Conservation (phyloP, 2,888 invertebrate species). For the Falcaria lacertinaria region DNA sequence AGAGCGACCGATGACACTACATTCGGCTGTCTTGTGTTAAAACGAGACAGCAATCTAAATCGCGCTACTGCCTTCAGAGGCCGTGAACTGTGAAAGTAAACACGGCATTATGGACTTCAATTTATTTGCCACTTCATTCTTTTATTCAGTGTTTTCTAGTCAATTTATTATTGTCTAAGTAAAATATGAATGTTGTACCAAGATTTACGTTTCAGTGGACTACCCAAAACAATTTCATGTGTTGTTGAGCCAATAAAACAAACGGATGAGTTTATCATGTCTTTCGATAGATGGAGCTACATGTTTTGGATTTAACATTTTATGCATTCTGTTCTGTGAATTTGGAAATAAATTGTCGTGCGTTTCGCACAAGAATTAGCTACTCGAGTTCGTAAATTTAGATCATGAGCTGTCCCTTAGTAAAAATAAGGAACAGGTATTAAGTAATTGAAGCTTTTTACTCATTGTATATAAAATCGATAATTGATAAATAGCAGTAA, state of each 20-base stretch:
- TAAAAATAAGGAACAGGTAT: no score
- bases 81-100: constrained; percentile 68
- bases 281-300: constrained; percentile 35
- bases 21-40: constrained; percentile 12
- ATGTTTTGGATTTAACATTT: background rate
- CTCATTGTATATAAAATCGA: no score
- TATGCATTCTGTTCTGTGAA: no score
- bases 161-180: constrained; percentile 6
- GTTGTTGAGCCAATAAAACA: background rate
- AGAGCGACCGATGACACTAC: constrained; percentile 27
- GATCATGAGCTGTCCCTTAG: no score
- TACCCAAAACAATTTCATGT: background rate
- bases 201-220: background rate
- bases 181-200: background rate
- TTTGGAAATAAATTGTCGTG: no score
- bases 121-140: constrained; percentile 38
- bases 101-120: constrained; percentile 45
- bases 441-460: no score
- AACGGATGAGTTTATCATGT: constrained; percentile 1
- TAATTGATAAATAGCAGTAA: no score
- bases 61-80: constrained; percentile 31
- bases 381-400: no score
- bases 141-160: constrained; percentile 23
- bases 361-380: no score
- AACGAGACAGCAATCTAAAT: constrained; percentile 29